phyloP scores from a whole-genome alignment of 2,888 invertebrate species.

The Andrena bicolor region DNA sequence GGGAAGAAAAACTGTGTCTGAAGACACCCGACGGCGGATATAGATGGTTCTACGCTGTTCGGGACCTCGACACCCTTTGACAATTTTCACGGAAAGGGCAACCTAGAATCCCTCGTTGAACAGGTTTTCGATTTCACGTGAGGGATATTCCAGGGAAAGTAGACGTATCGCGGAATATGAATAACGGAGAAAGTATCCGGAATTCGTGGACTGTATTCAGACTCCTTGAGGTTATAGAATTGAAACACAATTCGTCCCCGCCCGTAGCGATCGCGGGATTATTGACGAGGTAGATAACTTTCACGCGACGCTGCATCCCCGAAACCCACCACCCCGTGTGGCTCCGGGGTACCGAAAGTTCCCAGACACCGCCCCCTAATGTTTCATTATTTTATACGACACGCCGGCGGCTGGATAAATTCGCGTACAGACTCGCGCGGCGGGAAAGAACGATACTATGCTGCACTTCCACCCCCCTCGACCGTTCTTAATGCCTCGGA shows the following conservation, averaged over 20 bases:
- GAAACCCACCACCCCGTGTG: background rate
- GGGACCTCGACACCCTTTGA: background rate
- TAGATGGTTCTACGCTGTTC: conserved; percentile 18
- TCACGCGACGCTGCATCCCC: background rate
- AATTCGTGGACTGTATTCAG: background rate
- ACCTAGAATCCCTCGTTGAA: background rate
- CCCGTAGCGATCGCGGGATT: background rate
- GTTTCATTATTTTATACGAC: conserved; percentile 43
- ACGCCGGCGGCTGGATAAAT: conserved; percentile 5
- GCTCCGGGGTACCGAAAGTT: conserved; percentile 8
- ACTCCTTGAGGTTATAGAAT: too few relatives aligned
- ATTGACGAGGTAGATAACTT: background rate
- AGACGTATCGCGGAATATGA: background rate
- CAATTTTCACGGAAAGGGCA: background rate
- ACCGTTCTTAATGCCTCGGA: conserved; percentile 61
- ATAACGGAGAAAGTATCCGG: background rate
- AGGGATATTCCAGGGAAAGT: background rate
- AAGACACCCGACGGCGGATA: conserved; percentile 45
- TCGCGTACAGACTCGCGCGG: background rate
- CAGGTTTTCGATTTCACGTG: background rate
- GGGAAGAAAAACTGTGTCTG: conserved; percentile 19
- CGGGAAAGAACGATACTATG: conserved; percentile 50
- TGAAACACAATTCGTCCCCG: too few relatives aligned
- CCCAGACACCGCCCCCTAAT: conserved; percentile 1
- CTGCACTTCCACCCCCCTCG: conserved; percentile 45